Percentiles rank a stretch among this genome's conserved stretches.
Conservation (phyloP, 2,888 invertebrate genomes). For the Meiosimyza platycephala region DNA sequence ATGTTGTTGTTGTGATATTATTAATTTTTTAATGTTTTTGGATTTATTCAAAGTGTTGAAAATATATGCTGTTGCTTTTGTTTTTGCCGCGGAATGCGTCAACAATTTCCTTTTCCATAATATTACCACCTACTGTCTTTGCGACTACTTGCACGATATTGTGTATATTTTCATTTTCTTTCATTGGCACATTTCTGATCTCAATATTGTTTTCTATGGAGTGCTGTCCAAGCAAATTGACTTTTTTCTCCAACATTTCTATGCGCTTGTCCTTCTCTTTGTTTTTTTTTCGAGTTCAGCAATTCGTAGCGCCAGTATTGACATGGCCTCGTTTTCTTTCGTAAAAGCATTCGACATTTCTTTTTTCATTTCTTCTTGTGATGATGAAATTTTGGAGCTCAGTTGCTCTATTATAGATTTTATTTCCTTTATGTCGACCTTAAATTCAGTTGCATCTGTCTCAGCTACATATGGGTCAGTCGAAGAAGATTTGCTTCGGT, state of each 20-base stretch:
- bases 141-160: background rate
- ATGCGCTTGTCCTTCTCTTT: slow-evolving; percentile 17
- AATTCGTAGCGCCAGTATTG: background rate
- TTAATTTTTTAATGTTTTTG: background rate
- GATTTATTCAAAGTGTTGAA: background rate
- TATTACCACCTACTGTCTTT: background rate
- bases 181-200: background rate
- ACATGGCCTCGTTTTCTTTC: slow-evolving; percentile 7
- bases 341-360: background rate
- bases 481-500: background rate
- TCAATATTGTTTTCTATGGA: background rate
- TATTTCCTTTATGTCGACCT: slow-evolving; percentile 8
- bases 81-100: slow-evolving; percentile 1
- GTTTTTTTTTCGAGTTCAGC: slow-evolving; percentile 6
- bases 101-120: background rate
- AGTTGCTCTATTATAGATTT: slow-evolving; percentile 5
- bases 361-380: background rate
- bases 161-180: background rate
- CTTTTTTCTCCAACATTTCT: slow-evolving; percentile 2
- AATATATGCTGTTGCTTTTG: background rate
- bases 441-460: slow-evolving; percentile 7
- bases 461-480: background rate
- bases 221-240: background rate
- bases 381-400: background rate
- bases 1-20: background rate